Evolutionary conservation across 2,113 vertebrate genomes (phyloP).

Genomic region (Salminus brasiliensis): DNA sequence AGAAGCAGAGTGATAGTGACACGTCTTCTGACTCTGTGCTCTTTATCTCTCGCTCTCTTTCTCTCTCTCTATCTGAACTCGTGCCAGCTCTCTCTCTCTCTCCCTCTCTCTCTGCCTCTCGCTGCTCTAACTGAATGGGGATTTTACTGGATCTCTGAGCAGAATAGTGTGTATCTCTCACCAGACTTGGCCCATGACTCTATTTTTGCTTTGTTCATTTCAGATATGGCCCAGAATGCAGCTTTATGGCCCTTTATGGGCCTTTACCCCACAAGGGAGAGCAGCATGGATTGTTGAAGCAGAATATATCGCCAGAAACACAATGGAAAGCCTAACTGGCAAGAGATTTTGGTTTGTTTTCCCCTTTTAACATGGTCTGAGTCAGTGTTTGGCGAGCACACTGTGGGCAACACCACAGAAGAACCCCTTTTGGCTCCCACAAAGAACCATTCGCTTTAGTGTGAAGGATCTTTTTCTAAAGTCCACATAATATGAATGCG

Average conservation of each 20-base stretch:
- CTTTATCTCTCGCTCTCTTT: conserved; percentile 2
- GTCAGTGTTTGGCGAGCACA: not conserved
- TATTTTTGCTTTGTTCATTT: conserved; percentile 32
- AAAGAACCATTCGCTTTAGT: not conserved
- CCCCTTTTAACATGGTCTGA: not conserved
- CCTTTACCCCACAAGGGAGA: conserved; percentile 6
- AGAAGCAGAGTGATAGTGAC: conserved; percentile 33
- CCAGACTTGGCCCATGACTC: conserved; percentile 37
- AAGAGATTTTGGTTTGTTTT: conserved; percentile 1
- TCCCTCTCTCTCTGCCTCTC: conserved; percentile 6
- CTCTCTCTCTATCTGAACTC: not conserved
- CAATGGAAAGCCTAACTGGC: conserved; percentile 1
- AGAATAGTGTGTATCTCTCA: conserved; percentile 16
- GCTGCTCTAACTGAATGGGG: conserved; percentile 25
- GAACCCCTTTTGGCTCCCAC: not conserved
- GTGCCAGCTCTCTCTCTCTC: conserved; percentile 22
- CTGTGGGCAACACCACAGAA: not conserved
- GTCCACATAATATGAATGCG: too few species aligned
- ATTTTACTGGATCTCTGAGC: conserved; percentile 39
- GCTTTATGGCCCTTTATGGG: not conserved
- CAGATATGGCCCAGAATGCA: not conserved
- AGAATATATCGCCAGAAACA: not conserved
- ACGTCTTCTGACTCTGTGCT: conserved; percentile 32
- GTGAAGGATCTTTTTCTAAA: not conserved
- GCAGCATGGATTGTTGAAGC: conserved; percentile 24